Base-by-base conservation (phyloP, 2,797 vertebrate genomes). In the Ptychadena robeensis region DNA sequence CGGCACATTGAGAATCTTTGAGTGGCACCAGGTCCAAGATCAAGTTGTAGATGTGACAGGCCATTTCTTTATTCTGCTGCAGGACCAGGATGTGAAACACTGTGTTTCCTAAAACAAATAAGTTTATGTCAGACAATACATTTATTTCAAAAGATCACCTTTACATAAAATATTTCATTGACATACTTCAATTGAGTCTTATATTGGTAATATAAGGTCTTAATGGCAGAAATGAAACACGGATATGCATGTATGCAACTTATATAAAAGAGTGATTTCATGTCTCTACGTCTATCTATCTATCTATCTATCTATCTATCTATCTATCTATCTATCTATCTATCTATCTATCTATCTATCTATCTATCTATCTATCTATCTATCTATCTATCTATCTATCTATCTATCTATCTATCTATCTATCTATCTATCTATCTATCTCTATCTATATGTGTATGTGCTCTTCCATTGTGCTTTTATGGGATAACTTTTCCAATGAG, bases 81-180 rank as follows among this genome's bases (percentile, higher is more conserved):
- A 0, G 0, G 30, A 85, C 68, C 80, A 85, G 57, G 9, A 37
- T 0, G 0, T 15, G 82, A 34, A 44, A 61, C 32, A 73, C 27
- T 30, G 67, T 0, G 40, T 85, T 86, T 34, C 79, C 85, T 80
- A 22, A 88, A 88, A 57, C 76, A 87, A 82, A 57, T 67, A 72
- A 69, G 81, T 66, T 31, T 31, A 85, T 82, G 87, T 87, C 86
- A 86, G 86, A 73, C 82, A 80, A 0, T 79, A 25, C 31, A 73
- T 59, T 80, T 72, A 69, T 34, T 48, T 66, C 15, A 64, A 57
- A 34, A 40, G 34, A 12, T 64, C 9, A 4, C 5, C 5, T 27
- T 61, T 61, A 12, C 25, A 61, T 61, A 27, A 2, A 28, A 25
- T 61, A 12, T 61, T 61, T 61, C 27, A 66, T 68, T 15, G 30